Conservation (phyloP, 2,113 vertebrate species). For the Sinocyclocheilus grahami region DNA sequence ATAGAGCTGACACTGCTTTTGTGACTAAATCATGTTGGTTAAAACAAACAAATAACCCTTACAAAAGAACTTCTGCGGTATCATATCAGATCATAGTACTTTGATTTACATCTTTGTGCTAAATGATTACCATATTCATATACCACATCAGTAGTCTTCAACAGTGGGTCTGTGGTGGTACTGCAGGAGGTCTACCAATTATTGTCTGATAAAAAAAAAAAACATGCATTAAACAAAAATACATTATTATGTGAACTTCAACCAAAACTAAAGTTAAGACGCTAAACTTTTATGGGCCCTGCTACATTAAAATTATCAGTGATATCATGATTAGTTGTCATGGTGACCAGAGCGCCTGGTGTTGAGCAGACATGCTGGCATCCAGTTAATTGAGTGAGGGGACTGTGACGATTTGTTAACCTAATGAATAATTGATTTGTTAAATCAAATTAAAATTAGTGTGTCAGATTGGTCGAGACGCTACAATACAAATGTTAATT, state of each 20-base stretch:
- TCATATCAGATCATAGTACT: not conserved
- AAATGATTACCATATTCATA: slow-evolving; percentile 18
- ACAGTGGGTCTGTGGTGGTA: slow-evolving; percentile 10
- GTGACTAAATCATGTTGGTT: slow-evolving; percentile 26
- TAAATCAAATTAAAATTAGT: too few relatives aligned
- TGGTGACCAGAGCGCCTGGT: too few relatives aligned
- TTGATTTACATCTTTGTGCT: not conserved
- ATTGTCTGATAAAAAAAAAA: not conserved
- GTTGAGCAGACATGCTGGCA: too few relatives aligned
- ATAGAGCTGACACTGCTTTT: slow-evolving; percentile 18
- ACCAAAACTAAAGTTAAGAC: not conserved
- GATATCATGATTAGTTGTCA: too few relatives aligned
- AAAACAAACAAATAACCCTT: slow-evolving; percentile 32
- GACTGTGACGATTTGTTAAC: too few relatives aligned
- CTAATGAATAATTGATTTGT: too few relatives aligned
- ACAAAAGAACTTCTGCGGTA: slow-evolving; percentile 1
- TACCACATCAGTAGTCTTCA: not conserved
- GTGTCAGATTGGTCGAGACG: too few relatives aligned
- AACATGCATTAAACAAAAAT: not conserved
- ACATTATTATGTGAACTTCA: not conserved
- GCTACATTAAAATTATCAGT: not conserved
- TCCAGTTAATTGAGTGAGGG: too few relatives aligned
- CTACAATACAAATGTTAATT: not conserved
- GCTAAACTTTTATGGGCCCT: not conserved
- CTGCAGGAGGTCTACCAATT: not conserved